A percentile compares a stretch with the other conserved stretches of the same genome.
These are phyloP conservation scores for Psilopsiagon aymara DNA, from an alignment of 2,113 vertebrate species.

Conservation along the genomic window DNA sequence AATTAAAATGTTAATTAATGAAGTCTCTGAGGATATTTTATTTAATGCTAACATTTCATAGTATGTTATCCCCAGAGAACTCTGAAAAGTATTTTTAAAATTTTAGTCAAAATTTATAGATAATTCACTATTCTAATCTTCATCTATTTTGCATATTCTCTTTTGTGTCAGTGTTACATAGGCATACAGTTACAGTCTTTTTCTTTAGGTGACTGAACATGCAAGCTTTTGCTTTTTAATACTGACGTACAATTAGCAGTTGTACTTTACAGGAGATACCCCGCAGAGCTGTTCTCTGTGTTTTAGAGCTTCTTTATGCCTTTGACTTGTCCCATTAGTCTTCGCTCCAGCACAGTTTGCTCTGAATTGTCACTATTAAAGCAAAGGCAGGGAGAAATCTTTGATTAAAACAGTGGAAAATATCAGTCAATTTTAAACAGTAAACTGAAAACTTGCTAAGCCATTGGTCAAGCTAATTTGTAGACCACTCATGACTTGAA, in stretches of 20 bases:
- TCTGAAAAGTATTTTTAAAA: not conserved
- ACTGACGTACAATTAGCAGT: not conserved
- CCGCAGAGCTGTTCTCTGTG: not conserved
- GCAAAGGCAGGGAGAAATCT: not conserved
- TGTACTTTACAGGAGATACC: not conserved
- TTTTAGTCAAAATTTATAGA: not conserved
- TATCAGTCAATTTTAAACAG: not conserved
- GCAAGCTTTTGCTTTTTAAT: not conserved
- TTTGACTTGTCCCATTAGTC: not conserved
- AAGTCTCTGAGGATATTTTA: not conserved
- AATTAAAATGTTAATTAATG: conserved; percentile 2
- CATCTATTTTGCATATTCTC: not conserved
- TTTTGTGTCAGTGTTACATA: not conserved
- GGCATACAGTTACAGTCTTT: not conserved
- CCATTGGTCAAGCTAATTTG: not conserved
- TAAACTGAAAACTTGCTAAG: not conserved
- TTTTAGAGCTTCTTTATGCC: not conserved
- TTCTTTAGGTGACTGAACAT: not conserved
- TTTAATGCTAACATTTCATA: not conserved
- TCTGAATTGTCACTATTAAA: not conserved
- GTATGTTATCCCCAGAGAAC: not conserved
- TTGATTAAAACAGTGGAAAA: not conserved
- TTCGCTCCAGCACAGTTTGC: not conserved
- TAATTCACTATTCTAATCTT: not conserved
- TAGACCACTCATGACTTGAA: not conserved